Conservation (phyloP, 2,113 vertebrate genomes). For the Hippocampus guttulatus region DNA sequence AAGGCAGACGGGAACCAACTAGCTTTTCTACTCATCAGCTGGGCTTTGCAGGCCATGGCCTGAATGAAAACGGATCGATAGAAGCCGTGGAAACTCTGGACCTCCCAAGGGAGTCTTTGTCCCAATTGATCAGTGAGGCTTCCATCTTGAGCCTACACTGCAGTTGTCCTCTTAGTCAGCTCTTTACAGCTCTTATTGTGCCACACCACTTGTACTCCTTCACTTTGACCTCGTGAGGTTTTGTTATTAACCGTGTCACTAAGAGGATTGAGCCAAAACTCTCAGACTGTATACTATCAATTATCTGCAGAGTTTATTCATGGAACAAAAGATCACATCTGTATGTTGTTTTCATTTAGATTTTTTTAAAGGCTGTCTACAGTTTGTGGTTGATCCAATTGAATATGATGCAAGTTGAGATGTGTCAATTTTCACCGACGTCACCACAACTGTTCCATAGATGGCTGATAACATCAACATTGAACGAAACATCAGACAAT, state of each 20-base stretch:
- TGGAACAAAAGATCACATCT: not conserved
- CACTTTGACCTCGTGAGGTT: not conserved
- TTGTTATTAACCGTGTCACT: not conserved
- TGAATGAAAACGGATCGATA: conserved; percentile 45
- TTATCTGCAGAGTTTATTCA: not conserved
- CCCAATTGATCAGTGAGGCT: conserved; percentile 53
- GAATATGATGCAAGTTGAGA: not conserved
- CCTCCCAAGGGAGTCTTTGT: conserved; percentile 44
- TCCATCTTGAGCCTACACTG: conserved; percentile 16
- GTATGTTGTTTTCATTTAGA: not conserved
- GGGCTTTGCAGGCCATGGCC: conserved; percentile 17
- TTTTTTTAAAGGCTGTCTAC: not conserved
- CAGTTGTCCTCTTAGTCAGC: conserved; percentile 17
- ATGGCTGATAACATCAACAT: too few relatives aligned
- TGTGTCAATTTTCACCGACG: not conserved
- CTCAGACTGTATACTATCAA: not conserved
- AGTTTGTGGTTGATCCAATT: not conserved
- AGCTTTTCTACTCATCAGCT: conserved; percentile 1
- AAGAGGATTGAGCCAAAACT: not conserved
- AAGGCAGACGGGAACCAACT: not conserved
- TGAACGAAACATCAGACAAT: not conserved
- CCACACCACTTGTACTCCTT: not conserved
- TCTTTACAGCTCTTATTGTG: not conserved
- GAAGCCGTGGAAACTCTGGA: conserved; percentile 38
- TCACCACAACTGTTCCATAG: not conserved